Conservation (phyloP, 2,888 invertebrate genomes). For the Xestia rhomboidea region DNA sequence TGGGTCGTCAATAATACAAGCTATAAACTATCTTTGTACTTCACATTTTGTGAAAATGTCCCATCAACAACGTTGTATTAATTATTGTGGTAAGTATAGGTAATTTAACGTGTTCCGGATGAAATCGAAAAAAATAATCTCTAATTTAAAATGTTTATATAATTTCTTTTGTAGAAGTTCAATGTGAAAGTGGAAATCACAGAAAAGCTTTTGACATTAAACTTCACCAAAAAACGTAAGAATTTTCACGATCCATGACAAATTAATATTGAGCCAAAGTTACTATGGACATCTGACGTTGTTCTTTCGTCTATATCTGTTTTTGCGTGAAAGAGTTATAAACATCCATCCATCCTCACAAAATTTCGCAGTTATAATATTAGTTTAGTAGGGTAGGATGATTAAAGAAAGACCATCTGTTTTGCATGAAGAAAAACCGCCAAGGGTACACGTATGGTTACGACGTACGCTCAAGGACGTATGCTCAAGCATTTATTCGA, state of each 20-base stretch:
- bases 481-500: slow-evolving; percentile 18
- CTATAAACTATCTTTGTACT: no score
- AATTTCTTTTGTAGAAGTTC: slow-evolving; percentile 10
- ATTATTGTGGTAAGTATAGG: no score
- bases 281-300: background rate
- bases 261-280: background rate
- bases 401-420: background rate
- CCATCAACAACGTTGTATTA: no score
- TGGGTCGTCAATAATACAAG: no score
- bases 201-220: slow-evolving; percentile 9
- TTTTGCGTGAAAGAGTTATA: no score
- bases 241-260: slow-evolving; percentile 9
- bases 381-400: no score
- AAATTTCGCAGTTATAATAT: no score
- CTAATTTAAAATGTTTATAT: slow-evolving; percentile 4
- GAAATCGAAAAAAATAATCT: no score
- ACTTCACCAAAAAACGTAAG: background rate
- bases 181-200: slow-evolving; percentile 8
- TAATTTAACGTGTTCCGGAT: no score
- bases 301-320: no score
- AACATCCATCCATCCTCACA: no score
- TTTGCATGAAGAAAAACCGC: background rate
- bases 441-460: background rate
- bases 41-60: no score
- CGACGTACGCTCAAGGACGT: background rate